Base-by-base conservation (phyloP, 2,113 vertebrate genomes). In the Periophthalmodon schlosseri region DNA sequence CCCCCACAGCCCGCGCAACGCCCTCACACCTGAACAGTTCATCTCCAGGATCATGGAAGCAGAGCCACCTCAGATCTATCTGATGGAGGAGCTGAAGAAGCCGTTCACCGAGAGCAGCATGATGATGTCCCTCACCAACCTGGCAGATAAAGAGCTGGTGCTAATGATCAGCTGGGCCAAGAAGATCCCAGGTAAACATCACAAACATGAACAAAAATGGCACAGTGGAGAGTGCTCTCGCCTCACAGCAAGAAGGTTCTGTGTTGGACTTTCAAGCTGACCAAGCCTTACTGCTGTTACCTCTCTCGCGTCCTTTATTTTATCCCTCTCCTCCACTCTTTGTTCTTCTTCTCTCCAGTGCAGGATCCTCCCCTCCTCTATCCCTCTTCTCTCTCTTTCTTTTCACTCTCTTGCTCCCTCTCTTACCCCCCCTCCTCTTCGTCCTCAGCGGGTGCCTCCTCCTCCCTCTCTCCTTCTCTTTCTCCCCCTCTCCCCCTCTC, bases 81-180 rank as follows among this genome's bases (percentile, higher is more conserved):
- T 94, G 69, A 95, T 95, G 90, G 96, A 95, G 87, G 93, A 95
- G 10, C 88, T 96, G 84, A 95, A 93, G 84, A 93, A 95, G 18
- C 98, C 98, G 0, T 99, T 98, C 91, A 99, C 97, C 0, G 95
- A 98, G 90, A 93, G 95, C 79, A 96, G 96, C 88, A 96, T 99
- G 95, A 99, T 99, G 98, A 96, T 97, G 96, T 96, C 97, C 20
- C 91, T 99, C 81, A 99, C 97, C 56, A 96, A 95, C 88, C 96
- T 99, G 77, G 98, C 98, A 0, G 97, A 99, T 93, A 97, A 96
- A 74, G 97, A 99, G 23, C 85, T 99, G 74, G 97, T 99, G 50
- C 95, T 98, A 68, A 99, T 99, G 98, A 99, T 99, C 68, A 95
- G 94, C 69, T 99, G 98, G 98, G 98, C 98, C 57, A 99, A 99